Percentiles rank a stretch among this genome's conserved stretches.
phyloP scores from a whole-genome alignment of 2,797 vertebrate species.

The Silurus aristotelis region DNA sequence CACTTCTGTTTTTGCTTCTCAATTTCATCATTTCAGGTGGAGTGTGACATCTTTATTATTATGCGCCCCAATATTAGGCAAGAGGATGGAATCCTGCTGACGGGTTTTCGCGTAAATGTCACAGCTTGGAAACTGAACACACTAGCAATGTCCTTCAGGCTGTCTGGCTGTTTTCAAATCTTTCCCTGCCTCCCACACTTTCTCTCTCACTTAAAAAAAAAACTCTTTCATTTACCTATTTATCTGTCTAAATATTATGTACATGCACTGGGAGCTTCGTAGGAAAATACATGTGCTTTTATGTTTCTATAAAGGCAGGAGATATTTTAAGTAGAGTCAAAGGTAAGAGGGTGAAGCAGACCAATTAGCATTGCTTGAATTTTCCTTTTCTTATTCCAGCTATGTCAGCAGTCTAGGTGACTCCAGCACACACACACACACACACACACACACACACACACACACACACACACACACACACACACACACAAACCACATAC shows the following conservation, averaged over 20 bases:
- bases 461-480: constrained; percentile 19
- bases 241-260: background rate
- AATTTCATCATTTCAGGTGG: constrained; percentile 42
- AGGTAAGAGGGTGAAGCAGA: constrained; percentile 21
- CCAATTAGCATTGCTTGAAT: constrained; percentile 39
- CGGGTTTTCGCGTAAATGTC: constrained; percentile 48
- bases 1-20: constrained; percentile 47
- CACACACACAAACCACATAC: constrained; percentile 16
- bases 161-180: constrained; percentile 16
- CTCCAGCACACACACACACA: background rate
- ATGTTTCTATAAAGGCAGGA: constrained; percentile 12
- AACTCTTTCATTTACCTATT: background rate
- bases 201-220: background rate
- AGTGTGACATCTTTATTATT: constrained; percentile 52
- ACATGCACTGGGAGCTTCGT: background rate
- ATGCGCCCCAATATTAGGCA: constrained; percentile 28
- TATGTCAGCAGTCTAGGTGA: constrained; percentile 46
- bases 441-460: constrained; percentile 25
- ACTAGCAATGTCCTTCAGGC: background rate
- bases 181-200: background rate
- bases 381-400: constrained; percentile 42
- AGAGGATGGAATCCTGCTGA: constrained; percentile 23
- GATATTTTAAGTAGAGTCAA: constrained; percentile 26
- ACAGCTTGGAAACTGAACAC: constrained; percentile 25
- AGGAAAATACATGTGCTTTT: background rate